Percentiles rank a stretch among this genome's conserved stretches.
Evolutionary conservation across 2,888 invertebrate species (phyloP).

Genomic region (Leptinotarsa peninsularis): DNA sequence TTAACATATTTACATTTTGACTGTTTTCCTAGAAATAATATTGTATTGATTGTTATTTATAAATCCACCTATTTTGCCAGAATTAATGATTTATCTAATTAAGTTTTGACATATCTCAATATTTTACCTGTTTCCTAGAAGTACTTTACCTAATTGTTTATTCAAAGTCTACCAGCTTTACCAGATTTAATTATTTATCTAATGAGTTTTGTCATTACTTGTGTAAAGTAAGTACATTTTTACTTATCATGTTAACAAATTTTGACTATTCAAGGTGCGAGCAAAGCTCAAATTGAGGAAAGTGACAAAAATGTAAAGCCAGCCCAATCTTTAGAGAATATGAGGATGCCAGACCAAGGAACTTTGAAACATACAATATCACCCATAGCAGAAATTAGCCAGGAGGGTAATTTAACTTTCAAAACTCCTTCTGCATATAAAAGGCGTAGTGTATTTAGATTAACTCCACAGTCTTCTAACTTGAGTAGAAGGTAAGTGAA

Average conservation of each 20-base stretch:
- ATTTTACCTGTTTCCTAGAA: no score
- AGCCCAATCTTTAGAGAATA: conserved; percentile 10
- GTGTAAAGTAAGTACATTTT: neutral
- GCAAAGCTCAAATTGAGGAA: neutral
- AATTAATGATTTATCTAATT: no score
- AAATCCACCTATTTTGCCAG: no score
- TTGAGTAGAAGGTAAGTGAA: conserved; percentile 29
- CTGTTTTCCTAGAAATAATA: no score
- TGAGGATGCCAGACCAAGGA: neutral
- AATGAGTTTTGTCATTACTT: neutral
- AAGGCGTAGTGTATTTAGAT: conserved; percentile 41
- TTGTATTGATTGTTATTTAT: no score
- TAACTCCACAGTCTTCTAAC: conserved; percentile 32
- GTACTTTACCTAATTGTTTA: no score
- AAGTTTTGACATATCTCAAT: no score
- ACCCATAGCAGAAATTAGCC: conserved; percentile 43
- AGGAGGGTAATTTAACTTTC: conserved; percentile 37
- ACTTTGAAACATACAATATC: conserved; percentile 19
- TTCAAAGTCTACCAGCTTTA: no score
- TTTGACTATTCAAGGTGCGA: neutral
- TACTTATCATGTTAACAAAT: neutral
- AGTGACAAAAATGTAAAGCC: neutral
- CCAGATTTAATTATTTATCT: no score
- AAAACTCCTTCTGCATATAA: conserved; percentile 52
- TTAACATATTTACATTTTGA: no score